Evolutionary conservation across 1,140 invertebrate genomes (phyloP).

Genomic region (Drosophila murphyi): DNA sequence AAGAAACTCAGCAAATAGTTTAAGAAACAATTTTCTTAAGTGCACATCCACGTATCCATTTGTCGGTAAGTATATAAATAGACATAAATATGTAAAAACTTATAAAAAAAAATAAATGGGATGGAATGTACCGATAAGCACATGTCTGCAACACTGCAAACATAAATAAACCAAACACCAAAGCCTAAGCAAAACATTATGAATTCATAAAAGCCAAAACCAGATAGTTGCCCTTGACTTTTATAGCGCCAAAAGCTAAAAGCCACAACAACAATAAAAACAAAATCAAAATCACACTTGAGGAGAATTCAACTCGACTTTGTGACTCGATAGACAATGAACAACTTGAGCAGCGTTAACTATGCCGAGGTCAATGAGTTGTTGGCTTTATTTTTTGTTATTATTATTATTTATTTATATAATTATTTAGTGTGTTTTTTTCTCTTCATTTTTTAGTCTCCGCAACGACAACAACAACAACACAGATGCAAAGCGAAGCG

Average conservation of each 20-base stretch:
- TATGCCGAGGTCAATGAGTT: slow-evolving; percentile 42
- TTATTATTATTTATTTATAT: slow-evolving; percentile 9
- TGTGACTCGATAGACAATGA: slow-evolving; percentile 1
- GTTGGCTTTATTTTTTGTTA: slow-evolving; percentile 38
- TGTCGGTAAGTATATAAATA: neutral
- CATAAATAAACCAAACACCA: neutral
- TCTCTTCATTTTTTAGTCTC: neutral
- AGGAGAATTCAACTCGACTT: slow-evolving; percentile 10
- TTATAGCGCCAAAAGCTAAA: slow-evolving; percentile 34
- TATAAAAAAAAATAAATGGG: neutral
- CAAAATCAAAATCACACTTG: slow-evolving; percentile 20
- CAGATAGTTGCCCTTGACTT: slow-evolving; percentile 58
- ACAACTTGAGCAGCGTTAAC: slow-evolving; percentile 18
- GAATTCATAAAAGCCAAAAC: slow-evolving; percentile 10
- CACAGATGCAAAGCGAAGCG: slow-evolving; percentile 2
- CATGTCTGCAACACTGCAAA: neutral
- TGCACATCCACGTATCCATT: neutral
- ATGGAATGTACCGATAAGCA: neutral
- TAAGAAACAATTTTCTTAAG: neutral
- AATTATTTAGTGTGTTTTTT: neutral
- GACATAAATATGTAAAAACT: neutral
- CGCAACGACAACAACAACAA: neutral
- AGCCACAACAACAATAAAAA: neutral
- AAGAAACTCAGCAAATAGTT: no score
- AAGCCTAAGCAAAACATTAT: neutral